Percentiles rank a stretch among this genome's conserved stretches.
These are phyloP conservation scores for Denticeps clupeoides DNA, from an alignment of 2,797 vertebrate species.

Conservation along the genomic window DNA sequence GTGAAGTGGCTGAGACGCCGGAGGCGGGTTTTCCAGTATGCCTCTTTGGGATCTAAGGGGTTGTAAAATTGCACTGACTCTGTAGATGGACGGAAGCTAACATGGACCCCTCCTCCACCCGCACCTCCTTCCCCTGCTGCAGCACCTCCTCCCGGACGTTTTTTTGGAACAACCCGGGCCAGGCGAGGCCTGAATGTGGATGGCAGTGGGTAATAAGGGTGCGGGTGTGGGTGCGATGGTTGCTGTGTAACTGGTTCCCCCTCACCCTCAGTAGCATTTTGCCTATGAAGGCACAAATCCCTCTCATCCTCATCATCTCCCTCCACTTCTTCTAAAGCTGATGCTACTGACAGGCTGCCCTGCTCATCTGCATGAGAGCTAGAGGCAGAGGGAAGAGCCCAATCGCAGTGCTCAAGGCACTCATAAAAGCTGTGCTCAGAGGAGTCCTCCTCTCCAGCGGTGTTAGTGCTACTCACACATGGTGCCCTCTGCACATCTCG, in stretches of 20 bases:
- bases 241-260: slow-evolving; percentile 50
- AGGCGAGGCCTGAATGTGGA: slow-evolving; percentile 67
- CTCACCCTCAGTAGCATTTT: slow-evolving; percentile 62
- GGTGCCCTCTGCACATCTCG: slow-evolving; percentile 4
- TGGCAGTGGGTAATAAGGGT: slow-evolving; percentile 38
- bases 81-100: slow-evolving; percentile 91
- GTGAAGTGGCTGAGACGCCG: slow-evolving; percentile 90
- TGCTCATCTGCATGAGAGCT: slow-evolving; percentile 41
- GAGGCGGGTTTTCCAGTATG: slow-evolving; percentile 86
- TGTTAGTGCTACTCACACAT: slow-evolving; percentile 45
- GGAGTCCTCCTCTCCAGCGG: slow-evolving; percentile 52
- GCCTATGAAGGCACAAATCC: slow-evolving; percentile 52
- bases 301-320: slow-evolving; percentile 19
- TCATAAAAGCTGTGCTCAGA: slow-evolving; percentile 68
- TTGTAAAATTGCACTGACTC: slow-evolving; percentile 96
- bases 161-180: slow-evolving; percentile 66
- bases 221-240: background rate
- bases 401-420: slow-evolving; percentile 64
- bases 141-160: slow-evolving; percentile 60
- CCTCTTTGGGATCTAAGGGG: slow-evolving; percentile 89
- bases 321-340: no score
- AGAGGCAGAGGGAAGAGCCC: slow-evolving; percentile 37
- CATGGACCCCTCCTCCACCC: slow-evolving; percentile 64
- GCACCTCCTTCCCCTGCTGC: slow-evolving; percentile 47
- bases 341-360: slow-evolving; percentile 31